phyloP scores from a whole-genome alignment of 1,140 invertebrate species.

The Drosophila sechellia region DNA sequence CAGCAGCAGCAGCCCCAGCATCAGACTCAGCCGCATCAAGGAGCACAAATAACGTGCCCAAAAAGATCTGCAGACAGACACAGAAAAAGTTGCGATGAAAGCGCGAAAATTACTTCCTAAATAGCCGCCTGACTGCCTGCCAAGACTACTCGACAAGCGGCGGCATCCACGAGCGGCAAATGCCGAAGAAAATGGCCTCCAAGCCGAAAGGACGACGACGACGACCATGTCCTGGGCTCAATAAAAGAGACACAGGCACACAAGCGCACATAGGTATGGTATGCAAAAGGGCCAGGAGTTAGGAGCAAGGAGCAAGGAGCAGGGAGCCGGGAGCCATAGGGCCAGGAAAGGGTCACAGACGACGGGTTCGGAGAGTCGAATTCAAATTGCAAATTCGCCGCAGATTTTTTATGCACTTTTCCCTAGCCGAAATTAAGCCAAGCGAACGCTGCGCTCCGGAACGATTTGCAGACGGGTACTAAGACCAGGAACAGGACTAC shows the following conservation, averaged over 20 bases:
- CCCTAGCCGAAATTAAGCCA: conserved; percentile 79
- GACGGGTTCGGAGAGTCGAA: conserved; percentile 46
- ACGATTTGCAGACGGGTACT: conserved; percentile 63
- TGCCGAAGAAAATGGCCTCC: conserved; percentile 7
- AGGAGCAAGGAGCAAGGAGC: background rate
- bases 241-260: conserved; percentile 66
- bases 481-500: conserved; percentile 15
- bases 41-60: conserved; percentile 72
- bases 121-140: conserved; percentile 80
- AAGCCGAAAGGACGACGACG: conserved; percentile 46
- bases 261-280: conserved; percentile 26
- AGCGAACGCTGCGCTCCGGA: conserved; percentile 65
- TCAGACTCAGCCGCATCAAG: conserved; percentile 19
- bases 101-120: conserved; percentile 82
- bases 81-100: conserved; percentile 71
- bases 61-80: conserved; percentile 70
- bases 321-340: background rate
- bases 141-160: conserved; percentile 55
- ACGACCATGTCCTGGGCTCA: conserved; percentile 69
- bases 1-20: background rate
- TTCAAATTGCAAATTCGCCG: conserved; percentile 81
- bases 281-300: conserved; percentile 4
- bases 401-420: conserved; percentile 82
- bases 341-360: conserved; percentile 25
- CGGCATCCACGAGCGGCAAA: too few relatives aligned